Evolutionary conservation across 1,140 invertebrate species (phyloP), one percentile per base, ranked within the genome.

Genomic region (Drosophila aff.): DNA sequence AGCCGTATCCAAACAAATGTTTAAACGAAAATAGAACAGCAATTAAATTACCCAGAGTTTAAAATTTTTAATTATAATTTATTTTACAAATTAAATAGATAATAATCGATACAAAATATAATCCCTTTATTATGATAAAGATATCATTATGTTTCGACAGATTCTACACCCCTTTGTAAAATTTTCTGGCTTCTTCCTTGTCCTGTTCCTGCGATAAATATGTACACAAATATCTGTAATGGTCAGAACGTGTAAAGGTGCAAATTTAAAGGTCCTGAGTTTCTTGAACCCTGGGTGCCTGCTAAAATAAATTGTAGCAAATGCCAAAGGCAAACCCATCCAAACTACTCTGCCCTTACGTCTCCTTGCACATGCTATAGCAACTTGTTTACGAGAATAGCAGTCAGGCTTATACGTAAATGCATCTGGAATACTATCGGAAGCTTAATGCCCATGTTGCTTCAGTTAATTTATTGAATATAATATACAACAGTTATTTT

Each of bases 181-280:
- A 10, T 16, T 38, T 38, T 55, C 21, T 16, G 13, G 7, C 18
- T 23, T 10, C 33, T 21, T 23, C 21, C 13, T 5, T 38, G 33
- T 33, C 21, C 9, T 10, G 2, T 23, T 55, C 4, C 8, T 10
- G 8, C 15, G 69, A 21, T 65, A 76, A 87, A 86, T 76, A 63
- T 86, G 69, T 79, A 67, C 55, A 82, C 76, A 82, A 82, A 76
- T 60, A 62, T 43, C 59, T 50, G 67, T 66, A 73, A 73, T 65
- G 58, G 62, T 33, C 58, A 59, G 47, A 71, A 68, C 60, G 77
- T 59, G 58, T 63, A 66, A 38, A 44, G 58, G 44, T 46, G 4
- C 10, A 46, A 60, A 72, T 50, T 68, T 76, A 55, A 62, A 38
- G 55, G 63, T 49, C 33, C 36, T 67, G 33, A 38, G 71, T 72